These are phyloP conservation scores for Acrocephalus scirpaceus DNA, from an alignment of 2,797 vertebrate species.

Conservation along the genomic window DNA sequence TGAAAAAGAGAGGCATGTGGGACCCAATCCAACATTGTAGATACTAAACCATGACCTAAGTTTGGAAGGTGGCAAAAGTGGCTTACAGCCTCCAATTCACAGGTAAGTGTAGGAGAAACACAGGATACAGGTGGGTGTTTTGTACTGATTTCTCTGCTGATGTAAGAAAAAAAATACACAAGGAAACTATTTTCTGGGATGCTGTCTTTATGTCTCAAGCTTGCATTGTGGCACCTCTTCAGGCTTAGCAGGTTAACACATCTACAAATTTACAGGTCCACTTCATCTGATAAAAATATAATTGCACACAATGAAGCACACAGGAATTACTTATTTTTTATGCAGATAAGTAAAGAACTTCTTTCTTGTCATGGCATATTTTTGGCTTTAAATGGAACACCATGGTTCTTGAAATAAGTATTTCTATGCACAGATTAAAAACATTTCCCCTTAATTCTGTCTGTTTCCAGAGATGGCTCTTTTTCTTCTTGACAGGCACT, in stretches of 20 bases:
- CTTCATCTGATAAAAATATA: not conserved
- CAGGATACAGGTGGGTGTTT: not conserved
- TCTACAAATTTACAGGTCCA: not conserved
- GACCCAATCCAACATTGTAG: not conserved
- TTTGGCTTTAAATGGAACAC: not conserved
- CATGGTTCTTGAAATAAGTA: not conserved
- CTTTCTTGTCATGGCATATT: not conserved
- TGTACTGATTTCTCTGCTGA: not conserved
- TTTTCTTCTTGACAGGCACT: not conserved
- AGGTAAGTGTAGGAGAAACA: not conserved
- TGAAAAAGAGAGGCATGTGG: rapidly evolving
- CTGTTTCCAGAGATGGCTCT: not conserved
- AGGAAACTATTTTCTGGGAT: not conserved
- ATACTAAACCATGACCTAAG: not conserved
- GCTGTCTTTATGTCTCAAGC: not conserved
- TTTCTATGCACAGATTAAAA: not conserved
- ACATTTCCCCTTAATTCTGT: not conserved
- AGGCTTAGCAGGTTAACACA: not conserved
- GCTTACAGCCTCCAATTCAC: not conserved
- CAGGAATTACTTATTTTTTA: not conserved
- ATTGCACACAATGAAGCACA: not conserved
- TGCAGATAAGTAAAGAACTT: not conserved
- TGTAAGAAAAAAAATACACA: not conserved
- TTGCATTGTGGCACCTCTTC: not conserved
- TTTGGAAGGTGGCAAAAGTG: not conserved